Base-by-base conservation (phyloP, 2,113 vertebrate genomes). In the Syrrhaptes paradoxus region DNA sequence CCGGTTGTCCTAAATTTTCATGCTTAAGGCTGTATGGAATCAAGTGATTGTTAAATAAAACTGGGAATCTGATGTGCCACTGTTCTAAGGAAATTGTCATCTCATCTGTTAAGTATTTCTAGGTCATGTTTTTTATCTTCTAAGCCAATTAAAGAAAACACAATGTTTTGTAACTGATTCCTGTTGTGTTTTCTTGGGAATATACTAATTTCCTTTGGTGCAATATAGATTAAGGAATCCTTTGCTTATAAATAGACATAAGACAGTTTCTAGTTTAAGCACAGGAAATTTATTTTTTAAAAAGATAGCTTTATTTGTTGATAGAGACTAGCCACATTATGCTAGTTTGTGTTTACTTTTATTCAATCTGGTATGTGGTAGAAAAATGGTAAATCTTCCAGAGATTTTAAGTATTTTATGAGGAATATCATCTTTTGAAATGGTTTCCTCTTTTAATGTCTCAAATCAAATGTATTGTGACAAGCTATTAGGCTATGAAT, bases 401-500 rank as follows among this genome's bases (percentile, higher is more conserved):
- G n/a, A 10, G 5, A 29, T 83, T 91, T 81, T 22, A 81, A 86
- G 45, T 79, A 49, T 89, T 88, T 83, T 80, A 38, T 73, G 85
- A 85, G 58, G 41, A 86, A 19, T 55, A 43, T 71, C 25, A 87
- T 74, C 6, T 92, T 87, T 77, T 94, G 54, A 91, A 95, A 95
- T 91, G 1, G 88, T 88, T 96, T 93, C 43, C 32, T 89, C 46
- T 91, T 91, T 93, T 96, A 88, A 75, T 75, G 34, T 85, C 85
- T 96, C 67, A 91, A 91, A 95, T 95, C 62, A 96, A 94, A 94
- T 0, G 1, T 91, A 90, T 71, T 89, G 52, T 17, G 57, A 94
- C 62, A 91, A 89, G 85, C 54, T 92, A 85, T 92, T 81, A 73
- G 59, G 61, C 73, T 95, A 36, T 90, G 76, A 89, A 87, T 96